phyloP scores from a whole-genome alignment of 2,888 invertebrate genomes.

The Allygus modestus region DNA sequence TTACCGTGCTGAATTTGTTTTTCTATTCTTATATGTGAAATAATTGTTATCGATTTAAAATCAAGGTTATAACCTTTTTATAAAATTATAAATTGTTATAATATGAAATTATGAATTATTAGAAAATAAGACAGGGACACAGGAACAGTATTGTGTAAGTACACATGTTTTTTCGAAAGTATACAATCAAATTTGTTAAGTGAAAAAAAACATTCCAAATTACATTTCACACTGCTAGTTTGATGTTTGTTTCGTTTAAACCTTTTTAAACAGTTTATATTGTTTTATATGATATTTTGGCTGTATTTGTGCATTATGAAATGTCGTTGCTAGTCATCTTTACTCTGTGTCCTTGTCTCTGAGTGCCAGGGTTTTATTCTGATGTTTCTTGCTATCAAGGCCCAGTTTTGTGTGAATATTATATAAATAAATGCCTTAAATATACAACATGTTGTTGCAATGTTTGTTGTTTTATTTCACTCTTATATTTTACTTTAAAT shows the following conservation, averaged over 20 bases:
- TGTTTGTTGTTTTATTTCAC: neutral
- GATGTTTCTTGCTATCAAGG: slow-evolving; percentile 12
- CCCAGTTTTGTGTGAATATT: slow-evolving; percentile 44
- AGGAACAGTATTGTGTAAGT: too few species aligned
- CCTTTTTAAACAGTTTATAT: neutral
- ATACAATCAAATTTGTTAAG: neutral
- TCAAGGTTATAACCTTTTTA: neutral
- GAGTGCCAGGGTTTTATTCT: slow-evolving; percentile 25
- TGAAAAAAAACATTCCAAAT: neutral
- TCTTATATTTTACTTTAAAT: neutral
- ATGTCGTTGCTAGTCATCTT: slow-evolving; percentile 19
- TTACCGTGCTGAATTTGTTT: neutral
- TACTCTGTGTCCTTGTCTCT: slow-evolving; percentile 23
- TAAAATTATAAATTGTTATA: neutral
- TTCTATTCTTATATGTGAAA: neutral
- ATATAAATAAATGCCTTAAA: slow-evolving; percentile 49
- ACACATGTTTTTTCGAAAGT: too few species aligned
- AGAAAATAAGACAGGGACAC: neutral
- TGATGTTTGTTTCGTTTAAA: too few species aligned
- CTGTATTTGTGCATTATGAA: too few species aligned
- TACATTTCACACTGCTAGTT: neutral
- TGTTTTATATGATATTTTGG: neutral
- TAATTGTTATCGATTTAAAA: neutral
- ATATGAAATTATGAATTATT: neutral
- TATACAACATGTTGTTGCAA: slow-evolving; percentile 36